These are phyloP conservation scores for Chelonus formosanus DNA, from an alignment of 2,888 invertebrate species.

Conservation along the genomic window DNA sequence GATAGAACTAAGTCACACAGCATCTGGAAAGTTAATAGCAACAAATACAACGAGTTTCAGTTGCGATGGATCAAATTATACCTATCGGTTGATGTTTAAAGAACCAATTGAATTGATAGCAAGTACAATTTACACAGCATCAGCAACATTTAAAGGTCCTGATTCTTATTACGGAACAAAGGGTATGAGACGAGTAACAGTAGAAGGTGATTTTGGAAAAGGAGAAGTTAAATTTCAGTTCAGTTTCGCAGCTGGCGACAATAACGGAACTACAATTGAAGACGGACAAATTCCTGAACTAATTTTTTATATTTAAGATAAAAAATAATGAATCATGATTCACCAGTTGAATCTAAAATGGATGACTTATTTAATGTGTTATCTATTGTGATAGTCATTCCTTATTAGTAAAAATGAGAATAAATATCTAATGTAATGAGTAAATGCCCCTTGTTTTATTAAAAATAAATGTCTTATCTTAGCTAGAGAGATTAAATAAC, in stretches of 20 bases:
- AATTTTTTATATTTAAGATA: conserved; percentile 76
- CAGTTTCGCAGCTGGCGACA: conserved; percentile 85
- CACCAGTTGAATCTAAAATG: too few species aligned
- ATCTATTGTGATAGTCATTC: too few species aligned
- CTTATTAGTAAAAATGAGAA: too few species aligned
- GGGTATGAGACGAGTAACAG: conserved; percentile 78
- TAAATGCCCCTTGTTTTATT: too few species aligned
- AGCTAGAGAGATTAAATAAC: too few species aligned
- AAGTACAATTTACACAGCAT: conserved; percentile 82
- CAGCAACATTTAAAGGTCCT: conserved; percentile 84
- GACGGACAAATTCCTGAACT: conserved; percentile 90
- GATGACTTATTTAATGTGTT: not conserved
- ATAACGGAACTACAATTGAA: conserved; percentile 86
- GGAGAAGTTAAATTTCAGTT: conserved; percentile 84
- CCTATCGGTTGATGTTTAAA: conserved; percentile 83
- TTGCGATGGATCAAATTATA: conserved; percentile 81
- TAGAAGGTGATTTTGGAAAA: conserved; percentile 79
- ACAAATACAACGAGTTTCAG: conserved; percentile 80
- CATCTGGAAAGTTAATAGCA: conserved; percentile 78
- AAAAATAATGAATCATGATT: conserved; percentile 3
- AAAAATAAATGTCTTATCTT: too few species aligned
- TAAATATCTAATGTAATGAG: too few species aligned
- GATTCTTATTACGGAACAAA: conserved; percentile 88
- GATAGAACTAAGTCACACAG: conserved; percentile 80
- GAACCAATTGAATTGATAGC: conserved; percentile 84